Evolutionary conservation across 2,797 vertebrate species (phyloP), one percentile per base, ranked within the genome.

Genomic region (Eleutherodactylus coqui): DNA sequence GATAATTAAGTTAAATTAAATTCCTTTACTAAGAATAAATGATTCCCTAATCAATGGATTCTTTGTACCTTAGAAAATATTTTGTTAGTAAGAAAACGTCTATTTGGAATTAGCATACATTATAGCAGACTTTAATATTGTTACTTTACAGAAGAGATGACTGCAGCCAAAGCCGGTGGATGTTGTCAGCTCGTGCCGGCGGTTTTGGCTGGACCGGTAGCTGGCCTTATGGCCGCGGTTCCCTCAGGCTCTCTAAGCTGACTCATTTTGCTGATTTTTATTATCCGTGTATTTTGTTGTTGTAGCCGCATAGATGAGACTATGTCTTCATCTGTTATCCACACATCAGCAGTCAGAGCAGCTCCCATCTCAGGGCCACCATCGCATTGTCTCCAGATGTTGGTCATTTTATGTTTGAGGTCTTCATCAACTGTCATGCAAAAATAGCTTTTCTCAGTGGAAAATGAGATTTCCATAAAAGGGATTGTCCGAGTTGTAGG

Each of bases 1-100:
- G 69, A 72, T 72, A 72, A 72, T 72, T 72, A 72, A 27, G 69
- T 72, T 45, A 43, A 72, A 72, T 72, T 45, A 72, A 72, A 27
- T 45, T 72, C 21, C 24, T 43, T 45, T 72, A 14, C 69, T 45
- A 43, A 45, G 38, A 72, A 72, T 72, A 13, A 14, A 72, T 72
- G 43, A 72, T 72, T 72, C 69, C 69, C 69, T n/a, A 70, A 70
- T 70, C 67, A 70, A 70, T 70, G 19, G 21, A 21, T 11, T 43
- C 69, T 72, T 72, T 72, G 38, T 27, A 72, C 69, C 24, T 72
- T 43, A 0, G 38, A 72, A 72, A 43, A n/a, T 72, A 43, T 72
- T 72, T 72, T 72, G 38, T 38, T 67, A 67, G 41, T 14, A 24
- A 43, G 24, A 45, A 6, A 14, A 45, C 36, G 38, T 43, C 69